Evolutionary conservation across 2,113 vertebrate genomes (phyloP).

Genomic region (Trachemys scripta): DNA sequence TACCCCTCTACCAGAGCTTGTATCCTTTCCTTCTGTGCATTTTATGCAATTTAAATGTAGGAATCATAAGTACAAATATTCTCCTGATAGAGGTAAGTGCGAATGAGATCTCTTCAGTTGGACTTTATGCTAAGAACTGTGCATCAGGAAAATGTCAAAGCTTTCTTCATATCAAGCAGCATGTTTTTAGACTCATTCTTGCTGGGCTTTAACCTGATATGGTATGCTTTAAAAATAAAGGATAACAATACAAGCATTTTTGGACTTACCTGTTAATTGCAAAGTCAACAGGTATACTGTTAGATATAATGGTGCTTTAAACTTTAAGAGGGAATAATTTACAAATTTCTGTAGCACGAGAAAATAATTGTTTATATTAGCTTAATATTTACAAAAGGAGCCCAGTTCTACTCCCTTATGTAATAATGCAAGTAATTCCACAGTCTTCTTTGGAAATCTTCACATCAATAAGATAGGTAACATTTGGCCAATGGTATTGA

Average conservation of each 20-base stretch:
- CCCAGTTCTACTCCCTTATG: background rate
- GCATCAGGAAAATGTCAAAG: background rate
- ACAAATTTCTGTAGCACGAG: background rate
- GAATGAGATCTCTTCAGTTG: background rate
- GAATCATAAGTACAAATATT: background rate
- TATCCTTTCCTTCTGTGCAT: constrained; percentile 88
- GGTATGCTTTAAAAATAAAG: background rate
- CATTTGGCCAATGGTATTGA: background rate
- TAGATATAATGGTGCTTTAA: background rate
- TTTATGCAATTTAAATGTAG: background rate
- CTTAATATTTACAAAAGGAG: background rate
- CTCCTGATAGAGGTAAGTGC: constrained; percentile 62
- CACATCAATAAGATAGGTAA: background rate
- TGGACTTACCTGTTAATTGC: fast-evolving
- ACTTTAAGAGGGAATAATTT: background rate
- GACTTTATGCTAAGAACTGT: background rate
- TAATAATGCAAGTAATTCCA: background rate
- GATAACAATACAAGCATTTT: fast-evolving
- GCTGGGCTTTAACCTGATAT: background rate
- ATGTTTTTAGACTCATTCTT: background rate
- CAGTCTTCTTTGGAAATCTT: background rate
- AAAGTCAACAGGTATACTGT: background rate
- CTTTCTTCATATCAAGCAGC: fast-evolving
- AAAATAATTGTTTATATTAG: background rate
- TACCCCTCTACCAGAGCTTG: constrained; percentile 99